Evolutionary conservation across 2,888 invertebrate genomes (phyloP).

Genomic region (Colletes collaris): DNA sequence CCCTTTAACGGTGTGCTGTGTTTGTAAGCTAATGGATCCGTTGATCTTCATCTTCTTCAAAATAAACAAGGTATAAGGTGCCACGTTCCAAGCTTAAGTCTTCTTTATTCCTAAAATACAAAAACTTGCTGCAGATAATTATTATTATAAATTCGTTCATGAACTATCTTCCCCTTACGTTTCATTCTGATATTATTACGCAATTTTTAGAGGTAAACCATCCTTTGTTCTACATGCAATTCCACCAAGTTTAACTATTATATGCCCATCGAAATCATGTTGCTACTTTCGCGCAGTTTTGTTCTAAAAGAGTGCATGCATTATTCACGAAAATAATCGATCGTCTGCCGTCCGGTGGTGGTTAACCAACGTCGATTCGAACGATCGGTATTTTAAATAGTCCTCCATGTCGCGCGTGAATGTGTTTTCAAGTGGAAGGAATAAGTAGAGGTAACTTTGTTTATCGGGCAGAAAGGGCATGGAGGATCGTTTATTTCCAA

Average conservation of each 20-base stretch:
- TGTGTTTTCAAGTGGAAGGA: neutral
- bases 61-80: too few relatives aligned
- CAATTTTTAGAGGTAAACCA: too few relatives aligned
- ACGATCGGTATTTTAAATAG: constrained; percentile 16
- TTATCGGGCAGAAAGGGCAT: neutral
- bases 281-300: neutral
- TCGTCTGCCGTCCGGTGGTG: constrained; percentile 2
- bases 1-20: too few relatives aligned
- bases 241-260: neutral
- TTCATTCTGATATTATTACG: too few relatives aligned
- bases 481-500: constrained; percentile 28
- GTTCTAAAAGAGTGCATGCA: constrained; percentile 7
- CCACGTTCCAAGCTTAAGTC: too few relatives aligned
- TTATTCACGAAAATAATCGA: constrained; percentile 29
- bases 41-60: too few relatives aligned
- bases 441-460: constrained; percentile 5
- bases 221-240: too few relatives aligned
- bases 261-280: neutral
- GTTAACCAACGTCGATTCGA: constrained; percentile 14
- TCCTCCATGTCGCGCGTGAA: neutral
- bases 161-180: too few relatives aligned
- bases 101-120: too few relatives aligned
- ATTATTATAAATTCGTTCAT: too few relatives aligned
- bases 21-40: too few relatives aligned
- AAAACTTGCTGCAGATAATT: too few relatives aligned